These are phyloP conservation scores for Neocrepidodera transversa DNA, from an alignment of 2,888 invertebrate genomes.

Conservation along the genomic window DNA sequence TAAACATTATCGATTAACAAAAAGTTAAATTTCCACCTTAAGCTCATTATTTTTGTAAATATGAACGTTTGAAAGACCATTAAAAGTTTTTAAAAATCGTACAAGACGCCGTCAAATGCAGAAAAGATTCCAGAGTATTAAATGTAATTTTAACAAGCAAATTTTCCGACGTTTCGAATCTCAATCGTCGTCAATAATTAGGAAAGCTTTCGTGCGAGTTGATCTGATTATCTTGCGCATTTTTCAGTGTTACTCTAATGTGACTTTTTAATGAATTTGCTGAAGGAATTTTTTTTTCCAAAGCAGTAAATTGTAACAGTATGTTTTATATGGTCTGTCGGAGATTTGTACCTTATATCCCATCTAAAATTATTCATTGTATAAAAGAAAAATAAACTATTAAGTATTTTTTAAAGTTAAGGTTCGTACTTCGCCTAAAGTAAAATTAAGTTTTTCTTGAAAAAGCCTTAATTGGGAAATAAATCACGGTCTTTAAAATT, in stretches of 20 bases:
- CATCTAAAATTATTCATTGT: too few relatives aligned
- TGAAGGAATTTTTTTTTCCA: too few relatives aligned
- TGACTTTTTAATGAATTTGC: slow-evolving; percentile 32
- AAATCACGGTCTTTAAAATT: too few relatives aligned
- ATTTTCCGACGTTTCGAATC: slow-evolving; percentile 45
- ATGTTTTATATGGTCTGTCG: too few relatives aligned
- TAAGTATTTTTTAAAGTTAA: too few relatives aligned
- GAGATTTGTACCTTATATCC: too few relatives aligned
- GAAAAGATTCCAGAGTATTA: slow-evolving; percentile 40
- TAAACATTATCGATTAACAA: background rate
- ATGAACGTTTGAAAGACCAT: slow-evolving; percentile 49
- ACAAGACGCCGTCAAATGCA: slow-evolving; percentile 40
- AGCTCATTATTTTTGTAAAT: slow-evolving; percentile 50
- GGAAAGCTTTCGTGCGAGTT: slow-evolving; percentile 38
- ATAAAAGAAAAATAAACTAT: too few relatives aligned
- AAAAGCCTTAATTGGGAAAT: too few relatives aligned
- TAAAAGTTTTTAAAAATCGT: slow-evolving; percentile 49
- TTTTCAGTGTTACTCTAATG: slow-evolving; percentile 59
- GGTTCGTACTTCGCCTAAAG: too few relatives aligned
- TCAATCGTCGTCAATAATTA: slow-evolving; percentile 43
- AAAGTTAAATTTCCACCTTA: slow-evolving; percentile 34
- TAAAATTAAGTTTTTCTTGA: too few relatives aligned
- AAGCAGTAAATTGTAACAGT: too few relatives aligned
- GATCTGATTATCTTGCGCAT: slow-evolving; percentile 54
- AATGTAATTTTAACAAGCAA: slow-evolving; percentile 51